phyloP scores from a whole-genome alignment of 2,888 invertebrate genomes.

The Himalopsyche anomala region DNA sequence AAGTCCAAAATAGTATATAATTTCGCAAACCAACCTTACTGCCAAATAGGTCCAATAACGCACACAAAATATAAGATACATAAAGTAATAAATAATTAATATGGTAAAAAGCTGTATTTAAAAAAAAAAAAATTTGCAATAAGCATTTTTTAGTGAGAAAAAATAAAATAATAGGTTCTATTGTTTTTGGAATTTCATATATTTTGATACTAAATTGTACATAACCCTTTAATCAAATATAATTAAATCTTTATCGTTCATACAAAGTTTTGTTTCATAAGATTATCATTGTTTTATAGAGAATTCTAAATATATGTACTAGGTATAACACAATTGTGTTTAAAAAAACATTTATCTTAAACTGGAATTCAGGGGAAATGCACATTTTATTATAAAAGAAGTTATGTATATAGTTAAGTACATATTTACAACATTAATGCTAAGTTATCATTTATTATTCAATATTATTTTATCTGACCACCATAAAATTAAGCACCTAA shows the following conservation, averaged over 20 bases:
- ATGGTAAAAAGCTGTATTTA: too few species aligned
- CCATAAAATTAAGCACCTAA: constrained; percentile 9
- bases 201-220: constrained; percentile 15
- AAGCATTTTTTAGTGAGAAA: neutral
- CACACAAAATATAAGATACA: too few species aligned
- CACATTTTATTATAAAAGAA: constrained; percentile 26
- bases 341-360: constrained; percentile 20
- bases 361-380: constrained; percentile 23
- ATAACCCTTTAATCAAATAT: constrained; percentile 32
- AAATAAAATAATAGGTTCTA: constrained; percentile 26
- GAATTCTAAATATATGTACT: constrained; percentile 25
- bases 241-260: neutral
- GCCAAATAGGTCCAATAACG: too few species aligned
- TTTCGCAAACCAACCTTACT: too few species aligned
- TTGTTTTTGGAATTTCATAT: constrained; percentile 17
- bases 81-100: too few species aligned
- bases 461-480: constrained; percentile 29
- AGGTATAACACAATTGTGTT: constrained; percentile 26
- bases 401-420: constrained; percentile 5
- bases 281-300: constrained; percentile 24
- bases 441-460: constrained; percentile 20
- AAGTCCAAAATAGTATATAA: too few species aligned
- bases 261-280: constrained; percentile 11
- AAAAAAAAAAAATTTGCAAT: too few species aligned
- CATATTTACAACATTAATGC: constrained; percentile 18